Evolutionary conservation across 2,888 invertebrate genomes (phyloP).

Genomic region (Acleris holmiana): DNA sequence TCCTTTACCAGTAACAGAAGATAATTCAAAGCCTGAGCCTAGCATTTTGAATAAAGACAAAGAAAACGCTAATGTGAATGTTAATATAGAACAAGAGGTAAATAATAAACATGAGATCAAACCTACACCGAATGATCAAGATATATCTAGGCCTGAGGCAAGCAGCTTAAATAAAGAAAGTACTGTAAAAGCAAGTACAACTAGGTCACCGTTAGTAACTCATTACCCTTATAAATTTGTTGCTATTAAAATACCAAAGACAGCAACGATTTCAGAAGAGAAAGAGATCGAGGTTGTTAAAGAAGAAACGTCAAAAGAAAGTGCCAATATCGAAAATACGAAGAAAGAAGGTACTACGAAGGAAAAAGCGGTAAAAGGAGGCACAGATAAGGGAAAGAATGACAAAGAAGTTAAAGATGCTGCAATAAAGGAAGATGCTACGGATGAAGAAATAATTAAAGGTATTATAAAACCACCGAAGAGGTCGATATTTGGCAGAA

Average conservation of each 20-base stretch:
- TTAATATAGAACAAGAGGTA: conserved; percentile 3
- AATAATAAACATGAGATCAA: background rate
- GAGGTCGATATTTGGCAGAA: conserved; percentile 26
- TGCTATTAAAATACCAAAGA: conserved; percentile 30
- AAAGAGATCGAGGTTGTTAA: conserved; percentile 6
- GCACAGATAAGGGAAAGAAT: background rate
- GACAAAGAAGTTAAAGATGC: background rate
- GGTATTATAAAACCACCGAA: conserved; percentile 3
- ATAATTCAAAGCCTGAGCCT: background rate
- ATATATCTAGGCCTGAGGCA: background rate
- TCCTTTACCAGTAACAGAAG: background rate
- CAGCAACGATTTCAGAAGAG: conserved; percentile 15
- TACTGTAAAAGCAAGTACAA: too few species aligned
- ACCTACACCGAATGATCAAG: background rate
- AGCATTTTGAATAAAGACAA: background rate
- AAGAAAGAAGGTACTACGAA: background rate
- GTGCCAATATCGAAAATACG: background rate
- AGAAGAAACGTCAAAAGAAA: conserved; percentile 6
- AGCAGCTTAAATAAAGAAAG: background rate
- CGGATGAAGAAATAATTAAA: background rate
- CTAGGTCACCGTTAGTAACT: background rate
- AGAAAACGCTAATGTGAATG: conserved; percentile 6
- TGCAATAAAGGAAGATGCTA: conserved; percentile 1
- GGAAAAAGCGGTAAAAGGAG: background rate
- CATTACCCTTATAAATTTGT: conserved; percentile 31